These are phyloP conservation scores for Tretioscincus oriximinensis DNA, from an alignment of 2,113 vertebrate species.

Conservation along the genomic window DNA sequence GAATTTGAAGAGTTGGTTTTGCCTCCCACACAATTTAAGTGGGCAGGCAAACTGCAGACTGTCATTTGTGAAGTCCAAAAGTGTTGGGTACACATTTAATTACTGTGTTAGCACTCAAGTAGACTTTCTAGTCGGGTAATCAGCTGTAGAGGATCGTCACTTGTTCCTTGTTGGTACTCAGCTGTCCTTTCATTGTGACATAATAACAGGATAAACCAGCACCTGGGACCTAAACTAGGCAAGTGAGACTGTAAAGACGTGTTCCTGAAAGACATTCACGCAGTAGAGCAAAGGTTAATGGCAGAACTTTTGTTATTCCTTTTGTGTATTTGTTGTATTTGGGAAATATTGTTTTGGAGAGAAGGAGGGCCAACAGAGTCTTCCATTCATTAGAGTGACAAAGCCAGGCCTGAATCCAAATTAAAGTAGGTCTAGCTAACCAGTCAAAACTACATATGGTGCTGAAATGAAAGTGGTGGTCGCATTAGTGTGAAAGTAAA, in stretches of 20 bases:
- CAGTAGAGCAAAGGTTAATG: slow-evolving; percentile 41
- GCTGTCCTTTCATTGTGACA: slow-evolving; percentile 31
- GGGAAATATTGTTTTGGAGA: background rate
- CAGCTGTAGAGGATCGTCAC: slow-evolving; percentile 12
- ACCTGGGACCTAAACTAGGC: slow-evolving; percentile 24
- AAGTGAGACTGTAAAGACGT: slow-evolving; percentile 17
- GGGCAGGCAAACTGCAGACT: slow-evolving; percentile 55
- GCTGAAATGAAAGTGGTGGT: too few species aligned
- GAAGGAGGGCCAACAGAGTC: background rate
- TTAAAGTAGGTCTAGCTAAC: too few species aligned
- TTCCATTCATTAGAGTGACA: too few species aligned
- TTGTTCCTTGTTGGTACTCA: background rate
- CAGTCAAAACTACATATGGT: too few species aligned
- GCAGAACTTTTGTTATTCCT: slow-evolving; percentile 30
- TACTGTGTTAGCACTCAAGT: slow-evolving; percentile 36
- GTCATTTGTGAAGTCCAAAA: slow-evolving; percentile 57
- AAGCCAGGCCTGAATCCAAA: too few species aligned
- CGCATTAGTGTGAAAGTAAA: too few species aligned
- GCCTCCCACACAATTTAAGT: slow-evolving; percentile 53
- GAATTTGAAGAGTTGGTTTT: slow-evolving; percentile 55
- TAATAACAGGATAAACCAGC: slow-evolving; percentile 9
- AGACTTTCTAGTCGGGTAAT: slow-evolving; percentile 55
- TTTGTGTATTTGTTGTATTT: slow-evolving; percentile 20
- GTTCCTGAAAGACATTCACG: slow-evolving; percentile 36
- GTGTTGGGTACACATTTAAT: slow-evolving; percentile 54